Base-by-base conservation (phyloP, 1,140 invertebrate species). In the Ectropis grisescens region DNA sequence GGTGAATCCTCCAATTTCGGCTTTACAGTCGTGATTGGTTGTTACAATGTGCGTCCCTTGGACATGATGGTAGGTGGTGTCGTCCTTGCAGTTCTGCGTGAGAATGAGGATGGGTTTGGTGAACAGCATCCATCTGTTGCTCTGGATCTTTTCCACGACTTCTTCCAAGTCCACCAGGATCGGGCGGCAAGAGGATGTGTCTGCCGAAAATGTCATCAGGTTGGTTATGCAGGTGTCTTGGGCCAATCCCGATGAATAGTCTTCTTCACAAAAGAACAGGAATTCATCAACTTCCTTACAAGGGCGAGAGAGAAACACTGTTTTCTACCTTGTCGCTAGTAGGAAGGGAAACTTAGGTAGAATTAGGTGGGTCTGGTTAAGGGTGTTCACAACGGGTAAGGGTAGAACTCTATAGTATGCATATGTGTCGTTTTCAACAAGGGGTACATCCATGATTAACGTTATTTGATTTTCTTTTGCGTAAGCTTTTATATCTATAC, bases 391-490 rank as follows among this genome's bases (percentile, higher is more conserved):
- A 10, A 40, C 32, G 2, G 43, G 43, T n/a, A 46, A 33, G 8
- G 40, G 33, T 13, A 33, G 9, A 28, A 48, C 22, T 37, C 36
- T 41, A 28, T 35, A 45, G 26, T 50, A 50, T 9, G 24, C 41
- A 24, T 35, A 44, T 7, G 30, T 19, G 13, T 38, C 28, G 11
- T 14, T 13, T n/a, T 25, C 27, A 13, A 49, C 33, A 28, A 38
- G 28, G 2, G 46, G 46, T 10, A 49, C 13, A 15, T 31, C n/a
- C 19, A 43, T 33, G 13, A 48, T 42, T 27, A 48, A 42, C 24
- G 24, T 48, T 42, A 48, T 42, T 22, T 42, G 32, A 33, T 37
- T 40, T 12, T 38, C 13, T 24, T 43, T 48, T n/a, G 40, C 19
- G 32, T 40, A 48, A 12, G 29, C 40, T 40, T 43, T 36, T 13